phyloP scores from a whole-genome alignment of 1,140 invertebrate genomes.

The Pissodes strobi region DNA sequence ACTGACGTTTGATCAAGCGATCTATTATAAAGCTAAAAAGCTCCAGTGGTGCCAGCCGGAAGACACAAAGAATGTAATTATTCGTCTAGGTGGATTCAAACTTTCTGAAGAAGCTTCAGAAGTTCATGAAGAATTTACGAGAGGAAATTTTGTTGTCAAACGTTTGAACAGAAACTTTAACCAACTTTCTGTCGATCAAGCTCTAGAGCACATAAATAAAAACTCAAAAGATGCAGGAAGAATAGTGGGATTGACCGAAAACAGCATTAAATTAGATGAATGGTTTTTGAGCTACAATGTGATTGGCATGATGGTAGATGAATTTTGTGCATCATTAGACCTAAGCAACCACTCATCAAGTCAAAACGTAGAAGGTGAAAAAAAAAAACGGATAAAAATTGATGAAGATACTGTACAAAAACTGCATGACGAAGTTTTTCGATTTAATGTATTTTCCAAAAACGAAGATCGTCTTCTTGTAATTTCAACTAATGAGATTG shows the following conservation, averaged over 20 bases:
- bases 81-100: no score
- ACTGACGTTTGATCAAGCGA: no score
- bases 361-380: not conserved
- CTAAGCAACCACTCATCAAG: not conserved
- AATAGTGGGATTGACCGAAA: not conserved
- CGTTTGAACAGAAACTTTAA: not conserved
- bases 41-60: no score
- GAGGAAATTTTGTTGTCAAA: constrained; percentile 6
- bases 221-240: not conserved
- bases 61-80: no score
- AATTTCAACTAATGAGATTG: not conserved
- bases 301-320: not conserved
- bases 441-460: constrained; percentile 3
- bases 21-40: no score
- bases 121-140: constrained; percentile 4
- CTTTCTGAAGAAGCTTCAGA: not conserved
- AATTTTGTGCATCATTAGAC: not conserved
- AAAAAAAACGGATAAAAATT: not conserved
- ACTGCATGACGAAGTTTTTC: not conserved
- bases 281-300: constrained; percentile 11
- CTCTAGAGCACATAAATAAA: constrained; percentile 1
- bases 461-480: not conserved
- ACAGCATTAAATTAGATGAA: not conserved
- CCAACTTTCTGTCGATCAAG: constrained; percentile 7
- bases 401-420: not conserved